These are phyloP conservation scores for Danio albolineatus DNA, from an alignment of 2,797 vertebrate species.

Conservation along the genomic window DNA sequence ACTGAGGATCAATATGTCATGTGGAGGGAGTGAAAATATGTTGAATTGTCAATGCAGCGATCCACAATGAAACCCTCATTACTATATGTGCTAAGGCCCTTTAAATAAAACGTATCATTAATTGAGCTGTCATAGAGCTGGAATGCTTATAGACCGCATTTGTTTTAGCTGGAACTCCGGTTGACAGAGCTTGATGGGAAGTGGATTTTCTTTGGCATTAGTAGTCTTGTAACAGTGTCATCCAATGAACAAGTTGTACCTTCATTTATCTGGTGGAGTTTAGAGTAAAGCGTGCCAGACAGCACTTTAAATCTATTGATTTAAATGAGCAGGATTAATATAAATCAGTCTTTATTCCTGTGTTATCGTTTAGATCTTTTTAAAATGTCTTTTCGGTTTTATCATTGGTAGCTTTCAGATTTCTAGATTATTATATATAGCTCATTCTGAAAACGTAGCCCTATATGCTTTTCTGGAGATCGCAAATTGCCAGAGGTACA, in stretches of 20 bases:
- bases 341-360: neutral
- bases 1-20: too few species aligned
- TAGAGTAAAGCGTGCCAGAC: slow-evolving; percentile 8
- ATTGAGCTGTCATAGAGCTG: slow-evolving; percentile 49
- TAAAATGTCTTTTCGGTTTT: neutral
- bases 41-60: neutral
- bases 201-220: slow-evolving; percentile 22
- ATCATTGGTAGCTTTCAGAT: too few species aligned
- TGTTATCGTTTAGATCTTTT: neutral
- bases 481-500: too few species aligned
- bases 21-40: too few species aligned
- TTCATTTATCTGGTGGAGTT: slow-evolving; percentile 15
- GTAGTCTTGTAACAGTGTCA: slow-evolving; percentile 23
- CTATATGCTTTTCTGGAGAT: too few species aligned
- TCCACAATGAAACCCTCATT: slow-evolving; percentile 34
- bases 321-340: neutral
- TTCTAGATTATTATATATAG: too few species aligned
- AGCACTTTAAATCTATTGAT: neutral
- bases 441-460: too few species aligned
- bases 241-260: slow-evolving; percentile 9
- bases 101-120: slow-evolving; percentile 48
- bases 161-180: slow-evolving; percentile 57
- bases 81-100: slow-evolving; percentile 38
- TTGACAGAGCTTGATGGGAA: slow-evolving; percentile 44
- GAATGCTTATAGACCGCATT: slow-evolving; percentile 43